phyloP scores from a whole-genome alignment of 2,888 invertebrate genomes.

The Parthenolecanium corni region DNA sequence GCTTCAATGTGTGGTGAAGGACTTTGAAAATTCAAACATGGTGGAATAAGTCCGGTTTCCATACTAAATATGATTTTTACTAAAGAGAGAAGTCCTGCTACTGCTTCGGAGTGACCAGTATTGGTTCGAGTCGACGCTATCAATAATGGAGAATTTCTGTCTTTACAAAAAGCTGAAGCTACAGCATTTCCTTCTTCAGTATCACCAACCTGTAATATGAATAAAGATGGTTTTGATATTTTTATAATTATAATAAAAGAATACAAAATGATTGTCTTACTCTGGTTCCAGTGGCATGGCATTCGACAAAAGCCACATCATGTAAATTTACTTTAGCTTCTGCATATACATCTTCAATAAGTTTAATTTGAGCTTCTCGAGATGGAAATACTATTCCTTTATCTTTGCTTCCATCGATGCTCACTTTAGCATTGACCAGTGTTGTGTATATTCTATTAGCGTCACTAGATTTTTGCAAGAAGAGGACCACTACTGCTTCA shows the following conservation, averaged over 20 bases:
- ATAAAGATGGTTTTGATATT: no score
- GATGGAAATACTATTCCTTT: constrained; percentile 79
- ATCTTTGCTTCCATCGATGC: constrained; percentile 84
- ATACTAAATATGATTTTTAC: constrained; percentile 86
- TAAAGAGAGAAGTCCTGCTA: constrained; percentile 77
- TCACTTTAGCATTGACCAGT: constrained; percentile 74
- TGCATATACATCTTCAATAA: constrained; percentile 73
- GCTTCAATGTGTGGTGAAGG: constrained; percentile 88
- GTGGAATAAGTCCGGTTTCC: constrained; percentile 79
- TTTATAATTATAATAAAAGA: not conserved
- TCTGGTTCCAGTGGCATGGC: constrained; percentile 97
- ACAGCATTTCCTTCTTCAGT: constrained; percentile 95
- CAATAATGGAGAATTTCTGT: constrained; percentile 63
- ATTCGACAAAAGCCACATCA: constrained; percentile 84
- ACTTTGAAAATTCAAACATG: constrained; percentile 75
- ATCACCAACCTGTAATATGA: constrained; percentile 82
- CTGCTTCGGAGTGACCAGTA: constrained; percentile 96
- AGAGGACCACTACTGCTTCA: constrained; percentile 72
- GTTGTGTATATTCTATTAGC: constrained; percentile 77
- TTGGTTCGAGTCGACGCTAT: constrained; percentile 96
- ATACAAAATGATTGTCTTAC: constrained; percentile 37
- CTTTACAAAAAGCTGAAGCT: constrained; percentile 66
- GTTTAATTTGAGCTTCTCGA: constrained; percentile 64
- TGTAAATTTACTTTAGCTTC: constrained; percentile 69
- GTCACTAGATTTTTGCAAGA: constrained; percentile 62